Conservation (phyloP, 2,797 vertebrate genomes). For the Euthynnus affinis region DNA sequence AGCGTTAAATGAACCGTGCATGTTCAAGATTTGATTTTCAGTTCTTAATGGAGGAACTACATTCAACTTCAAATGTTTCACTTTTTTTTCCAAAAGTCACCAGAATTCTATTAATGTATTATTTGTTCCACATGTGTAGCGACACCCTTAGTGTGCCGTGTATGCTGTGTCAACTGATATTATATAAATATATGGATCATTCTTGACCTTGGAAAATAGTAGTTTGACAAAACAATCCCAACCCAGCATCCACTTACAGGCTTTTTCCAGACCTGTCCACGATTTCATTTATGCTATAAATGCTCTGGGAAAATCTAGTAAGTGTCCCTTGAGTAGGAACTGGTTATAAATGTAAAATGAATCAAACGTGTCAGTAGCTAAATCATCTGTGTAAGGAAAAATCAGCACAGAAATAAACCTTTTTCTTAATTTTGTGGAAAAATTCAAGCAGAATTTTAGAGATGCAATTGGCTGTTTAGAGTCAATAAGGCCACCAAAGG, state of each 20-base stretch:
- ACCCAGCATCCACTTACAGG: too few species aligned
- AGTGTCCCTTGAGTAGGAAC: neutral
- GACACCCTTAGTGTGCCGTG: too few species aligned
- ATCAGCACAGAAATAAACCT: neutral
- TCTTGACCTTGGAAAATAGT: too few species aligned
- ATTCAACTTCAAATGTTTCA: too few species aligned
- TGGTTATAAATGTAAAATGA: neutral
- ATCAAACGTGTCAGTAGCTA: neutral
- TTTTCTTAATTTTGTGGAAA: neutral
- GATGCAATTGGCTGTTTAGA: neutral
- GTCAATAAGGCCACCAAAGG: neutral
- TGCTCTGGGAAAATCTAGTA: neutral
- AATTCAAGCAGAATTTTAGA: neutral
- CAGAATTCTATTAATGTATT: too few species aligned
- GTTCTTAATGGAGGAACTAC: too few species aligned
- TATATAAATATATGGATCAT: neutral
- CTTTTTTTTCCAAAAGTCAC: too few species aligned
- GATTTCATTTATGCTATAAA: neutral
- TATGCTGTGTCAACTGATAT: neutral
- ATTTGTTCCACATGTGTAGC: too few species aligned
- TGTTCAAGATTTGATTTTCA: too few species aligned
- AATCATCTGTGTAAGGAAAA: neutral
- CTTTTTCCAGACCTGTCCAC: too few species aligned
- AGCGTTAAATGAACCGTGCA: too few species aligned
- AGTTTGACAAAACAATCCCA: too few species aligned